Base-by-base conservation (phyloP, 2,888 invertebrate species). In the Sarcophaga carnaria region DNA sequence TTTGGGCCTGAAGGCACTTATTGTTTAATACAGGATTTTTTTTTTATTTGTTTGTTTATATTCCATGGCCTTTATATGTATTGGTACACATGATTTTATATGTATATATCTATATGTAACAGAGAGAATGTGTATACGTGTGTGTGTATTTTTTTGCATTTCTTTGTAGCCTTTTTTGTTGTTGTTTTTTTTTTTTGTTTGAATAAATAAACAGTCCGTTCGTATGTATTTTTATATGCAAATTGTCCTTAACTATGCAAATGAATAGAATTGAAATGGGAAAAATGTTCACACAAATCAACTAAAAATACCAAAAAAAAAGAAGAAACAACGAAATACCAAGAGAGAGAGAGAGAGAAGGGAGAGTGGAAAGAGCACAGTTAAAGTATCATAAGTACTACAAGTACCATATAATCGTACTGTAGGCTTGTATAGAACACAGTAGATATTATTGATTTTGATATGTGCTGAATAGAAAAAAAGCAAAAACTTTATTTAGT, bases 161-260 rank as follows among this genome's bases (percentile, higher is more conserved):
- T 54, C 14, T 14, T 14, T 49, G 14, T 14, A 49, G 11, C 49
- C 14, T 14, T 49, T 49, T 49, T 49, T n/a, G n/a, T 49, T 49
- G 14, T 11, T 12, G 3, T 12, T 10, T 49, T 67, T 80, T 12
- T 10, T 49, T 67, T 80, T 70, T 80, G 62, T 79, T 71, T 69
- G 76, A 66, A 80, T 86, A 72, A 77, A 74, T 83, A 69, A 83
- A 76, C 47, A 63, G 59, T 79, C 17, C 54, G 17, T 17, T 14
- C 67, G 25, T 63, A 77, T 63, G 47, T 77, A 86, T 77, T 83
- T 80, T 83, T 20, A 72, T 77, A 86, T 86, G 85, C 82, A 86
- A 86, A 86, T 82, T 82, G 71, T 79, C 72, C 76, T 83, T 86
- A 86, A 86, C 79, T 77, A 83, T 86, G 82, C 76, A 86, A 86